These are phyloP conservation scores for Apis dorsata DNA, from an alignment of 1,140 invertebrate genomes.

Conservation along the genomic window DNA sequence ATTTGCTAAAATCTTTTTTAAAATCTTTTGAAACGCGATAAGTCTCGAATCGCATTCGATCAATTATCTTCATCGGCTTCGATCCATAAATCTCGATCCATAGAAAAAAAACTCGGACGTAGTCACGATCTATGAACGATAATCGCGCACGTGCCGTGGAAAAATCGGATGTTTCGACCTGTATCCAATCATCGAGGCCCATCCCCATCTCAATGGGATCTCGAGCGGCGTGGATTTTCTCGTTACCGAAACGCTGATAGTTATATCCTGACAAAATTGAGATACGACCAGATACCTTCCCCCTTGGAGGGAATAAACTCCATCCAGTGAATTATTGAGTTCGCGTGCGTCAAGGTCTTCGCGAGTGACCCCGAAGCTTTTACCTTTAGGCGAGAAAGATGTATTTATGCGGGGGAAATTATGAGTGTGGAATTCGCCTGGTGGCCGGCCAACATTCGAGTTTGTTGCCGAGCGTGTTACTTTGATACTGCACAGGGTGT, in stretches of 20 bases:
- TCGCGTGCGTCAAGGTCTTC: slow-evolving; percentile 57
- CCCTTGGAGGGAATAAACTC: slow-evolving; percentile 24
- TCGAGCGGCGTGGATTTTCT: slow-evolving; percentile 48
- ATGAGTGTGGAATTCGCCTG: slow-evolving; percentile 35
- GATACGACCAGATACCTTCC: slow-evolving; percentile 53
- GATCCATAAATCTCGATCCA: slow-evolving; percentile 49
- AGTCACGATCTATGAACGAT: slow-evolving; percentile 28
- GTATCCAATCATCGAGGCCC: slow-evolving; percentile 26
- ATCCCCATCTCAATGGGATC: neutral
- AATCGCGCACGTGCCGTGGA: slow-evolving; percentile 55
- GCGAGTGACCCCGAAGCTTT: slow-evolving; percentile 46
- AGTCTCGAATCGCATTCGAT: neutral
- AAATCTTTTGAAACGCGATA: too few relatives aligned
- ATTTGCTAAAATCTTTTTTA: too few relatives aligned
- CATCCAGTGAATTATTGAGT: slow-evolving; percentile 62
- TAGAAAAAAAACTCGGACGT: neutral
- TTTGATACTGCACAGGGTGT: too few relatives aligned
- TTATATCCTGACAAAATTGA: slow-evolving; percentile 64
- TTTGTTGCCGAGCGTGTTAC: too few relatives aligned
- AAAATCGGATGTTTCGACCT: slow-evolving; percentile 37
- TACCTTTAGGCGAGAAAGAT: slow-evolving; percentile 42
- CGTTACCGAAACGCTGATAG: slow-evolving; percentile 53
- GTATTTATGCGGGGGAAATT: slow-evolving; percentile 70
- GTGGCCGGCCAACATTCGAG: slow-evolving; percentile 16
- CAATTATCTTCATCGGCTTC: neutral